These are phyloP conservation scores for Holcopasites calliopsidis DNA, from an alignment of 1,140 invertebrate species.

Conservation along the genomic window DNA sequence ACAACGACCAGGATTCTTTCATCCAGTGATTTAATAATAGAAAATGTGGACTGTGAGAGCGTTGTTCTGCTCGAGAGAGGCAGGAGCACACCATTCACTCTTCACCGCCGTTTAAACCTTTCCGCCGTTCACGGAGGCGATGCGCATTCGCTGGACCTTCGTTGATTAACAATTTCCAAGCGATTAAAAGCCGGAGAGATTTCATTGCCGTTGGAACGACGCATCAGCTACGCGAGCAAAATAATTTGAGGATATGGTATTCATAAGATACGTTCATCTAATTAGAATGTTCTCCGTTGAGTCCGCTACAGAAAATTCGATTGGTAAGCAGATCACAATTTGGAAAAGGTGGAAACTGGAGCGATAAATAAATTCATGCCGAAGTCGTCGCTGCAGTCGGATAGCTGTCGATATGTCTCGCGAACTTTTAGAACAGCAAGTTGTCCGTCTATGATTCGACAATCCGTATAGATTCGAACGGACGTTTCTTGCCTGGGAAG, in stretches of 20 bases:
- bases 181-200: slow-evolving; percentile 15
- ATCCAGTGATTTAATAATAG: slow-evolving; percentile 19
- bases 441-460: not conserved
- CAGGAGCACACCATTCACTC: not conserved
- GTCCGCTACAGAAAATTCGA: too few relatives aligned
- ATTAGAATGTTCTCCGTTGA: too few relatives aligned
- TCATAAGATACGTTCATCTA: too few relatives aligned
- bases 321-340: too few relatives aligned
- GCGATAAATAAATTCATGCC: not conserved
- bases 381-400: too few relatives aligned
- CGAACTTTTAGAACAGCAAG: not conserved
- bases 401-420: too few relatives aligned
- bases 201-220: not conserved
- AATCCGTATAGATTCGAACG: not conserved
- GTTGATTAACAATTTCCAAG: slow-evolving; percentile 33
- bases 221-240: not conserved
- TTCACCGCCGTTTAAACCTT: slow-evolving; percentile 28
- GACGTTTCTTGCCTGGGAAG: too few relatives aligned
- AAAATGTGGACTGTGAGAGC: slow-evolving; percentile 9
- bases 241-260: too few relatives aligned
- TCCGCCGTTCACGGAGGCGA: too few relatives aligned
- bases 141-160: too few relatives aligned
- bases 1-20: slow-evolving; percentile 3
- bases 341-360: not conserved
- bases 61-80: slow-evolving; percentile 6